Evolutionary conservation across 2,888 invertebrate genomes (phyloP).

Genomic region (Cerastoderma edule): DNA sequence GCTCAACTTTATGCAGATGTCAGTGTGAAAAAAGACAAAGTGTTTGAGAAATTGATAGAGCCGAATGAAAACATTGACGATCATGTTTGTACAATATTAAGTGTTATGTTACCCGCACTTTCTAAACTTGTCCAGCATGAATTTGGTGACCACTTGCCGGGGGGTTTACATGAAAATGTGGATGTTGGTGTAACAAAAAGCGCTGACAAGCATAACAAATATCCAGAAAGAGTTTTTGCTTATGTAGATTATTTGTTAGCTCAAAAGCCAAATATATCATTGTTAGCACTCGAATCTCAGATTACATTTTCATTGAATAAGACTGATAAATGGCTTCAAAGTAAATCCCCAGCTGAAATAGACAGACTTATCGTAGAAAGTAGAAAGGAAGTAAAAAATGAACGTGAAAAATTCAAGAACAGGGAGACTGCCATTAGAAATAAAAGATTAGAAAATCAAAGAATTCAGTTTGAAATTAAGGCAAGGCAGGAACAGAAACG

Average conservation of each 20-base stretch:
- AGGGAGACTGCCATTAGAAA: constrained; percentile 2
- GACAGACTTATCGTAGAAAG: background rate
- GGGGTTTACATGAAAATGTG: constrained; percentile 29
- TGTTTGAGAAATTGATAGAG: constrained; percentile 27
- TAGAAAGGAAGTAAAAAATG: constrained; percentile 12
- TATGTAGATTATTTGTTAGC: constrained; percentile 37
- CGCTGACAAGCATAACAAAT: constrained; percentile 40
- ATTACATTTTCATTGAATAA: constrained; percentile 18
- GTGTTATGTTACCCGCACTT: constrained; percentile 25
- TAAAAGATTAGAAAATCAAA: constrained; percentile 4
- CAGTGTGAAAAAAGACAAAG: constrained; percentile 29
- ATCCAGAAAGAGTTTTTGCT: constrained; percentile 24
- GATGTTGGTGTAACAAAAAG: constrained; percentile 8
- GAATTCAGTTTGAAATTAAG: background rate
- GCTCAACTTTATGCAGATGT: constrained; percentile 32
- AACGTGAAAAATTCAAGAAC: constrained; percentile 4
- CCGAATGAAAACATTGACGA: constrained; percentile 36
- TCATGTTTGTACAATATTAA: constrained; percentile 29
- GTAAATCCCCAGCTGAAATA: background rate
- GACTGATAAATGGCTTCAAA: constrained; percentile 14
- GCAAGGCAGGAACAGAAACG: background rate
- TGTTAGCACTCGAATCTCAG: constrained; percentile 30
- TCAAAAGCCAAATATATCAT: constrained; percentile 33
- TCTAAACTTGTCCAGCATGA: constrained; percentile 25
- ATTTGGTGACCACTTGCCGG: constrained; percentile 34